A percentile compares a stretch with the other conserved stretches of the same genome.
These are phyloP conservation scores for Nemotelus nigrinus DNA, from an alignment of 2,888 invertebrate species.

Conservation along the genomic window DNA sequence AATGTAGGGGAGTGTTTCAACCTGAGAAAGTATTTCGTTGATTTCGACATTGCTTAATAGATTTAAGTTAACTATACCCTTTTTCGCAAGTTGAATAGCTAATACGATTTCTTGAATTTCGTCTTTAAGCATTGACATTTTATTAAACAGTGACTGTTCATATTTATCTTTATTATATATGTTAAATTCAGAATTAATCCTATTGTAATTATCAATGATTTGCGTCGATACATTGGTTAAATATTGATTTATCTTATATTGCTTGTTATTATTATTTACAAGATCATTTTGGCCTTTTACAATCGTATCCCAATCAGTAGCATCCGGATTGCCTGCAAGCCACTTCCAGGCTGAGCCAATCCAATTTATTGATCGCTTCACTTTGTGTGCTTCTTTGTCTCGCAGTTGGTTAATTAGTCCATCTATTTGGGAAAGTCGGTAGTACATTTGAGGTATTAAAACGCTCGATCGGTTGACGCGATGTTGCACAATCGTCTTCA, in stretches of 20 bases:
- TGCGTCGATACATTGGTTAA: not conserved
- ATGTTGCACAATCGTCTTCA: not conserved
- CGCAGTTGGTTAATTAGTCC: no score
- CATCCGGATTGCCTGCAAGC: no score
- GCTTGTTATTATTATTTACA: no score
- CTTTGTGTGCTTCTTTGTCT: no score
- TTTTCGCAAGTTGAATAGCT: slow-evolving; percentile 17
- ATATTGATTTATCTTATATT: no score
- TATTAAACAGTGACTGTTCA: slow-evolving; percentile 4
- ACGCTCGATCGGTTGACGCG: not conserved
- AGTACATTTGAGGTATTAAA: not conserved
- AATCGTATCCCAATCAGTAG: no score
- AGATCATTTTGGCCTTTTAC: no score
- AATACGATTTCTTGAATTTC: slow-evolving; percentile 17
- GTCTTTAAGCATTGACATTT: slow-evolving; percentile 12
- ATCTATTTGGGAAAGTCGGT: no score
- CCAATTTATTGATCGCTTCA: no score
- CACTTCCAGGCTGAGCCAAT: no score
- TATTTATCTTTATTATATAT: not conserved
- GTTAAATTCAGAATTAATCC: not conserved
- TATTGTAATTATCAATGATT: not conserved
- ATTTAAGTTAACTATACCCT: slow-evolving; percentile 15
- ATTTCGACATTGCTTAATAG: not conserved
- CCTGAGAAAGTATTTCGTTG: slow-evolving; percentile 29
- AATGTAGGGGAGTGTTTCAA: slow-evolving; percentile 49